Conservation (phyloP, 2,888 invertebrate genomes). For the Phragmatobia fuliginosa region DNA sequence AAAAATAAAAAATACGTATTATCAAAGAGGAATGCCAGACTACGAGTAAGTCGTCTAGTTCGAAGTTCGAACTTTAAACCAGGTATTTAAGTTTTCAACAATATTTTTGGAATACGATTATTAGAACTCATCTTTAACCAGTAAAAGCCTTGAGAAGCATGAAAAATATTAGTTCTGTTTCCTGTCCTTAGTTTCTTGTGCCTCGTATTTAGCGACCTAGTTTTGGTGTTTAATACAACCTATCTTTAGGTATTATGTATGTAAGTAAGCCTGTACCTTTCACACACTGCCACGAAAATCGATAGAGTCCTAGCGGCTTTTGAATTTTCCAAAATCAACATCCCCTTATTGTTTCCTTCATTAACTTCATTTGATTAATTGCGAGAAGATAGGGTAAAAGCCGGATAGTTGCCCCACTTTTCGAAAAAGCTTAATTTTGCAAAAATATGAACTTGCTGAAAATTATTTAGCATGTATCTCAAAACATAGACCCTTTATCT, state of each 20-base stretch:
- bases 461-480: too few species aligned
- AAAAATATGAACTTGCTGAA: too few species aligned
- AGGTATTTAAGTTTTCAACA: too few species aligned
- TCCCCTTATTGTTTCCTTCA: slow-evolving; percentile 3
- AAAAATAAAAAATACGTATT: too few species aligned
- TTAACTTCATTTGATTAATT: slow-evolving; percentile 20
- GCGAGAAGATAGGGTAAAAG: slow-evolving; percentile 20
- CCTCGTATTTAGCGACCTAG: not conserved
- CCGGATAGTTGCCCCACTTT: too few species aligned
- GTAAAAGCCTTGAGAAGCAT: not conserved
- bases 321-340: slow-evolving; percentile 12
- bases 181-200: too few species aligned
- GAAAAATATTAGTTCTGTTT: too few species aligned
- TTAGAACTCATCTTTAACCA: not conserved
- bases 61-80: too few species aligned
- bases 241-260: not conserved
- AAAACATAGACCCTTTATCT: too few species aligned
- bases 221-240: not conserved
- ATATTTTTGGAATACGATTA: not conserved
- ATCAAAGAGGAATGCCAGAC: too few species aligned
- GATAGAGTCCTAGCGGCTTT: not conserved
- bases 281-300: not conserved
- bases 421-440: too few species aligned
- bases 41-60: too few species aligned
- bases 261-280: not conserved